Evolutionary conservation across 2,797 vertebrate genomes (phyloP).

Genomic region (Lophius americanus): DNA sequence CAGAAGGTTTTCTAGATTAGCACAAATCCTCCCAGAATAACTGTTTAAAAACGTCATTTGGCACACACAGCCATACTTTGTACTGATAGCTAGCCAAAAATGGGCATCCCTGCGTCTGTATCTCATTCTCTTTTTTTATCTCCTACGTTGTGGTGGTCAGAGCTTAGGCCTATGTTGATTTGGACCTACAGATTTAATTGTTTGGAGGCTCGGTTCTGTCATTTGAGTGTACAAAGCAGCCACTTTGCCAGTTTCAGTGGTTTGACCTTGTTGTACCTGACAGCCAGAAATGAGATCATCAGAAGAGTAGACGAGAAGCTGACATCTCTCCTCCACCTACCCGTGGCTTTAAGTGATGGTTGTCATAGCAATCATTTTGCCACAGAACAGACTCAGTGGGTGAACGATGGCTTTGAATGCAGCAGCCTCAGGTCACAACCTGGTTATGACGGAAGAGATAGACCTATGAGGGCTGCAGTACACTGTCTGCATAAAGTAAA

Average conservation of each 20-base stretch:
- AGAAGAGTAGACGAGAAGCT: slow-evolving; percentile 78
- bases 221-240: slow-evolving; percentile 77
- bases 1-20: slow-evolving; percentile 82
- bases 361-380: slow-evolving; percentile 86
- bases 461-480: slow-evolving; percentile 57
- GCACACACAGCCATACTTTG: slow-evolving; percentile 68
- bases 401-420: slow-evolving; percentile 82
- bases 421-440: slow-evolving; percentile 79
- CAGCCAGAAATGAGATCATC: slow-evolving; percentile 83
- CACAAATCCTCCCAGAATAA: slow-evolving; percentile 76
- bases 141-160: slow-evolving; percentile 54
- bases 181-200: slow-evolving; percentile 71
- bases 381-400: slow-evolving; percentile 77
- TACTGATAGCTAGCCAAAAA: slow-evolving; percentile 68
- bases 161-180: slow-evolving; percentile 57
- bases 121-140: slow-evolving; percentile 56
- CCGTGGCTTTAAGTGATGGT: slow-evolving; percentile 83
- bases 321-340: slow-evolving; percentile 81
- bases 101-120: slow-evolving; percentile 59
- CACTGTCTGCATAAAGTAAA: slow-evolving; percentile 60
- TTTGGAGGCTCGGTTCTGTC: slow-evolving; percentile 70
- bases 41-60: slow-evolving; percentile 78
- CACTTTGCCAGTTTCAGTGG: slow-evolving; percentile 79
- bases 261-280: slow-evolving; percentile 82
- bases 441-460: slow-evolving; percentile 76